phyloP scores from a whole-genome alignment of 2,797 vertebrate genomes.

The Phylloscopus collybita region DNA sequence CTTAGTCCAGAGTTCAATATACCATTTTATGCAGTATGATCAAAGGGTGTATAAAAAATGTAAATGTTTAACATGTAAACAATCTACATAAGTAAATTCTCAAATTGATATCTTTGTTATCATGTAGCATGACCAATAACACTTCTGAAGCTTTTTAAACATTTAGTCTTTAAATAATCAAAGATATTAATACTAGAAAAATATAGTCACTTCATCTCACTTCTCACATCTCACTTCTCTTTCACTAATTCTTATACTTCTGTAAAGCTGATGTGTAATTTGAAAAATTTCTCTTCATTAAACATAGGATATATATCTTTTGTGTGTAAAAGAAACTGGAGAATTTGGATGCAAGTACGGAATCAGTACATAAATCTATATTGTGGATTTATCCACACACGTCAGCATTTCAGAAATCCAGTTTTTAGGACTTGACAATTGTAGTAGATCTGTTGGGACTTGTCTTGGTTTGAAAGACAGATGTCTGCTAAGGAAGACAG shows the following conservation, averaged over 20 bases:
- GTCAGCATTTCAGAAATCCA: background rate
- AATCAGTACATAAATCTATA: background rate
- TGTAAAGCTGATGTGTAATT: background rate
- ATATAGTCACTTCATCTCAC: background rate
- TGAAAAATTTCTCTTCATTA: background rate
- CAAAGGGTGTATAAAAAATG: background rate
- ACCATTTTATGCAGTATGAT: background rate
- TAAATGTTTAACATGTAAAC: background rate
- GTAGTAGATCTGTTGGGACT: background rate
- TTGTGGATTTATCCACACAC: background rate
- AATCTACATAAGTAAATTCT: background rate
- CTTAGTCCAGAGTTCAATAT: background rate
- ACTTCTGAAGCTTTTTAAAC: background rate
- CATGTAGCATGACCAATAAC: background rate
- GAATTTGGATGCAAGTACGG: background rate
- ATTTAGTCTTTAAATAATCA: background rate
- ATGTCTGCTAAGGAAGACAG: background rate
- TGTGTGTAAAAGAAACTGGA: background rate
- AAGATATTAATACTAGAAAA: background rate
- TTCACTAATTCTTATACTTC: background rate
- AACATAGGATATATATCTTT: background rate
- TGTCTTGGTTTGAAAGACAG: background rate
- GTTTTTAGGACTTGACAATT: background rate
- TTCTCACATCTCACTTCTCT: background rate
- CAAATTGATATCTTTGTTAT: background rate